Conservation (phyloP, 2,113 vertebrate species). For the Silurus glanis region DNA sequence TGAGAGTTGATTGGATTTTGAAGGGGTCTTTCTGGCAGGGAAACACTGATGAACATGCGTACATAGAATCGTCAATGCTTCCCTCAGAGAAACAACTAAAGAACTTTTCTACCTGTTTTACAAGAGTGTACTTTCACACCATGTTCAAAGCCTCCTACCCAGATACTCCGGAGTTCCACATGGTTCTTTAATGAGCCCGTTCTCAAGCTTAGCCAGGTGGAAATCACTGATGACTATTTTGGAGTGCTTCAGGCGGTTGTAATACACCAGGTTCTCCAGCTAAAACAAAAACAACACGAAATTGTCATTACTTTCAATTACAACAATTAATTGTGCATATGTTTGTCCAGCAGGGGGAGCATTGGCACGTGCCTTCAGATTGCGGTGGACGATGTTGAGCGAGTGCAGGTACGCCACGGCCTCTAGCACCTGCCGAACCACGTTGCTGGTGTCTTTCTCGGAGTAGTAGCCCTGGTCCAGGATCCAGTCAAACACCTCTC, state of each 20-base stretch:
- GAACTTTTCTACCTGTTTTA: neutral
- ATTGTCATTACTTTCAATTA: too few relatives aligned
- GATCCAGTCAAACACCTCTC: slow-evolving; percentile 99
- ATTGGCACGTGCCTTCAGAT: slow-evolving; percentile 83
- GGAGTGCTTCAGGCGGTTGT: slow-evolving; percentile 95
- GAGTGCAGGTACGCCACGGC: slow-evolving; percentile 96
- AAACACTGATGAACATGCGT: neutral
- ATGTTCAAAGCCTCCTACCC: slow-evolving; percentile 70
- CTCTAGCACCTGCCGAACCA: slow-evolving; percentile 95
- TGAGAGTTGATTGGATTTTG: neutral
- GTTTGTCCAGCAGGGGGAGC: slow-evolving; percentile 60
- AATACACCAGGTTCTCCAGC: slow-evolving; percentile 98
- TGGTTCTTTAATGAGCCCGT: slow-evolving; percentile 95
- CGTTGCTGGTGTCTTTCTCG: slow-evolving; percentile 95
- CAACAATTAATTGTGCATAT: neutral
- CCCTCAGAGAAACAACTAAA: neutral
- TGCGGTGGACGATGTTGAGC: slow-evolving; percentile 93
- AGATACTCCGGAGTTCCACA: slow-evolving; percentile 97
- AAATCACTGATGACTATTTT: slow-evolving; percentile 99
- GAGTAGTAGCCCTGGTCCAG: slow-evolving; percentile 98
- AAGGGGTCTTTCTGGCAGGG: neutral
- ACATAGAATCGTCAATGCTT: neutral
- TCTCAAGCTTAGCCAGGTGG: slow-evolving; percentile 96
- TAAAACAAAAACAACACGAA: slow-evolving; percentile 55
- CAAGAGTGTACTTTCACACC: neutral